Evolutionary conservation across 2,888 invertebrate genomes (phyloP).

Genomic region (Steinernema carpocapsae): DNA sequence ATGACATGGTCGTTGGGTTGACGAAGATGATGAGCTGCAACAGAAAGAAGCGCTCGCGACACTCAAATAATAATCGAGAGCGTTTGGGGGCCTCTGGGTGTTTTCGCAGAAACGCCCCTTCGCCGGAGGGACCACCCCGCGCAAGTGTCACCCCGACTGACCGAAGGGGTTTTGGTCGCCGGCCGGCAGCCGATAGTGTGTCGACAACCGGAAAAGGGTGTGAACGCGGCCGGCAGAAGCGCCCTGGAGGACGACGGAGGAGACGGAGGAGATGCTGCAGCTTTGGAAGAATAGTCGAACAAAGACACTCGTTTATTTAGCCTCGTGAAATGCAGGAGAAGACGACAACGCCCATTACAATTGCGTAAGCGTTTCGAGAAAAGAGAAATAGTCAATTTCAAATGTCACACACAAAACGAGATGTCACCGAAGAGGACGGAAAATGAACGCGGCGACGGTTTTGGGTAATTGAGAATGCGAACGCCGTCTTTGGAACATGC

Average conservation of each 20-base stretch:
- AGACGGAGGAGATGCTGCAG: neutral
- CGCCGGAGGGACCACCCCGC: neutral
- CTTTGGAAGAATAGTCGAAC: conserved; percentile 4
- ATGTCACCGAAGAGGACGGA: conserved; percentile 29
- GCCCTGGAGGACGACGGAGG: neutral
- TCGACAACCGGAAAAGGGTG: conserved; percentile 28
- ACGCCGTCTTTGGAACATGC: neutral
- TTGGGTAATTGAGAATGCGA: conserved; percentile 10
- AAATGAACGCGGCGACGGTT: conserved; percentile 22
- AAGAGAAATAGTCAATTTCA: conserved; percentile 28
- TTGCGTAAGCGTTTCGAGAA: conserved; percentile 28
- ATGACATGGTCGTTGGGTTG: too few species aligned
- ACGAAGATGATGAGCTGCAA: neutral
- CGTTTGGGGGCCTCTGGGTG: neutral
- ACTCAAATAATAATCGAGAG: conserved; percentile 23
- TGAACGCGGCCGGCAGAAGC: conserved; percentile 18
- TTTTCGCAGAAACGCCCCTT: conserved; percentile 5
- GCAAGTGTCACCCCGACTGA: neutral
- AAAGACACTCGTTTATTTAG: conserved; percentile 35
- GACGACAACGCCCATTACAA: conserved; percentile 34
- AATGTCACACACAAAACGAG: conserved; percentile 15
- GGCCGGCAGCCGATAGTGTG: neutral
- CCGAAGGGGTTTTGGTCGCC: too few species aligned
- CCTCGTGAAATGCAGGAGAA: conserved; percentile 18
- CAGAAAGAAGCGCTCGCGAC: neutral